phyloP scores from a whole-genome alignment of 2,888 invertebrate genomes.

The Philaethria dido region DNA sequence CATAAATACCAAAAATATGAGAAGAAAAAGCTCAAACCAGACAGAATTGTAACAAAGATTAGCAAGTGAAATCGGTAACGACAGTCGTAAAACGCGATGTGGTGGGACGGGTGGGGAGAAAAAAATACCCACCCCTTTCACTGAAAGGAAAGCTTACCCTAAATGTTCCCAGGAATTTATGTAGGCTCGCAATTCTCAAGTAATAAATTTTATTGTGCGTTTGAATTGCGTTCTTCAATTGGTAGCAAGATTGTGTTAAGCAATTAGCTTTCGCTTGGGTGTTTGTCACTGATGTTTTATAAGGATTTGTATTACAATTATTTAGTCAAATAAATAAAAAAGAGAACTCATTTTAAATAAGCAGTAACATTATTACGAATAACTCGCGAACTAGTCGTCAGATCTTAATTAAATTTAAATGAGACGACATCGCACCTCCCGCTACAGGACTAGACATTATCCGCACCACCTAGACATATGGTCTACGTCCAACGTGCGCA shows the following conservation, averaged over 20 bases:
- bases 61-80: slow-evolving; percentile 49
- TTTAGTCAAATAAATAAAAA: no score
- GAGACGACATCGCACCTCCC: no score
- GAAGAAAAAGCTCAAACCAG: slow-evolving; percentile 30
- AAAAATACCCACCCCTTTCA: slow-evolving; percentile 34
- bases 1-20: slow-evolving; percentile 8
- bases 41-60: slow-evolving; percentile 47
- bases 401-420: no score
- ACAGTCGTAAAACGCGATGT: slow-evolving; percentile 45
- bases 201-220: slow-evolving; percentile 46
- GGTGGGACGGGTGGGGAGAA: slow-evolving; percentile 35
- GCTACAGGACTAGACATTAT: no score
- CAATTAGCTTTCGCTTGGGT: slow-evolving; percentile 7
- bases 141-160: slow-evolving; percentile 37
- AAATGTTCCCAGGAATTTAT: slow-evolving; percentile 45
- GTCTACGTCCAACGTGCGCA: no score
- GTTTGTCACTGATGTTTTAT: slow-evolving; percentile 8
- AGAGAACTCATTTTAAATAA: no score
- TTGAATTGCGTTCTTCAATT: slow-evolving; percentile 43
- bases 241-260: slow-evolving; percentile 17
- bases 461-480: no score
- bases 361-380: no score
- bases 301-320: slow-evolving; percentile 1
- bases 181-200: slow-evolving; percentile 42
- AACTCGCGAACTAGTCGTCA: no score